Percentiles rank a stretch among this genome's conserved stretches.
These are phyloP conservation scores for Camptogramma bilineatum DNA, from an alignment of 2,888 invertebrate species.

Conservation along the genomic window DNA sequence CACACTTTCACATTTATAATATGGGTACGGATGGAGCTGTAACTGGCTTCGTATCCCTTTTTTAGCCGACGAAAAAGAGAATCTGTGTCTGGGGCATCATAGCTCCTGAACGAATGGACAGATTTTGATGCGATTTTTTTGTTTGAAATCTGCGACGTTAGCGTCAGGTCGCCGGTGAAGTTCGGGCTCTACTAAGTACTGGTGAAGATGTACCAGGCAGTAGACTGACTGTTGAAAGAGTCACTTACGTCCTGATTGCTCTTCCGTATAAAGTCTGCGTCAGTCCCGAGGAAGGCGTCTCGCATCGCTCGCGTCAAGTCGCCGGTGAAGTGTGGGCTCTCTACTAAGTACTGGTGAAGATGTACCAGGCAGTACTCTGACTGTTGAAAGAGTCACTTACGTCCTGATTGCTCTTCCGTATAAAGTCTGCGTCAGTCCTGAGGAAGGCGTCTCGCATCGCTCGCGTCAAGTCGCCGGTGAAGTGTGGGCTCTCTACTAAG, in stretches of 20 bases:
- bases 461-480: conserved; percentile 75
- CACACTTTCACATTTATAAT: too few relatives aligned
- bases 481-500: background rate
- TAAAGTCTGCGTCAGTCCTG: conserved; percentile 91
- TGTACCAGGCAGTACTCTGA: background rate
- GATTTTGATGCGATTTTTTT: too few relatives aligned
- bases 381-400: conserved; percentile 65
- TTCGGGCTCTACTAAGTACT: too few relatives aligned
- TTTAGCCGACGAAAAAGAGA: too few relatives aligned
- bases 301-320: too few relatives aligned
- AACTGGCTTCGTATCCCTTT: too few relatives aligned
- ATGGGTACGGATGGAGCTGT: too few relatives aligned
- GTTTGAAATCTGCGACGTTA: too few relatives aligned
- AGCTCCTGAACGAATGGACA: too few relatives aligned
- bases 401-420: conserved; percentile 90
- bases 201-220: too few relatives aligned
- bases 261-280: conserved; percentile 91
- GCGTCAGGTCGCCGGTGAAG: too few relatives aligned
- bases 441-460: conserved; percentile 94
- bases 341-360: background rate
- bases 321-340: background rate
- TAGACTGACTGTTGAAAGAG: background rate
- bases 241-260: conserved; percentile 88
- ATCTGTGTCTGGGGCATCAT: too few relatives aligned
- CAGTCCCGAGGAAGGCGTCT: conserved; percentile 92